Evolutionary conservation across 92 coral and sea anemone genomes (phyloP).

Genomic region (Umimayanthus kanabou): DNA sequence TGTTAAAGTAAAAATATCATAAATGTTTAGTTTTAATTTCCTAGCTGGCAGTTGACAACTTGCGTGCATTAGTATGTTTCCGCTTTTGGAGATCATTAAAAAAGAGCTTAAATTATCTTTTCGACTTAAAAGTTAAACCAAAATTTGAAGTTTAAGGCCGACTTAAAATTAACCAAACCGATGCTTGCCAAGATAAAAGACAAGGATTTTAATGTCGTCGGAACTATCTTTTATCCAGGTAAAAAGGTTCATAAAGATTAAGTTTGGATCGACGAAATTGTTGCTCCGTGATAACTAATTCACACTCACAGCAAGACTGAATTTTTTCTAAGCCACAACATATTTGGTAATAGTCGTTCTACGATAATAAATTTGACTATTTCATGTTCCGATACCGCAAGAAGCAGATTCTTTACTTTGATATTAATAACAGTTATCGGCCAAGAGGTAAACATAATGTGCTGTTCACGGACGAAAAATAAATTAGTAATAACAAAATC

Average conservation of each 20-base stretch:
- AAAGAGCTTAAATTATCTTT: too few species aligned
- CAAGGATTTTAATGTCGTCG: background rate
- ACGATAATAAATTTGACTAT: background rate
- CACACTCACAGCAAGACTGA: background rate
- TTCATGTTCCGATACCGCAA: background rate
- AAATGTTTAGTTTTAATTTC: background rate
- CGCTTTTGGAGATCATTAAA: too few species aligned
- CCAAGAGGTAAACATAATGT: background rate
- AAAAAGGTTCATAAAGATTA: background rate
- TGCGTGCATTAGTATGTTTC: background rate
- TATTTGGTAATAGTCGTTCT: background rate
- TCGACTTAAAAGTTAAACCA: too few species aligned
- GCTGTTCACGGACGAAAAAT: background rate
- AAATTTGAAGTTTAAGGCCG: too few species aligned
- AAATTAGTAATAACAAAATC: background rate
- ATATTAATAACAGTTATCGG: background rate
- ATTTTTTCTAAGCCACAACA: background rate
- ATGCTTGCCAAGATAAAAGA: background rate
- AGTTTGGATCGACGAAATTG: background rate
- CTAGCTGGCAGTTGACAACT: background rate
- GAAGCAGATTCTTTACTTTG: conserved; percentile 6
- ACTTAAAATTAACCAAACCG: background rate
- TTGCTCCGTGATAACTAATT: background rate
- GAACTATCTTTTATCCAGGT: background rate
- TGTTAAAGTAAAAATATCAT: background rate